These are phyloP conservation scores for Tachycineta bicolor DNA, from an alignment of 2,113 vertebrate genomes.

Conservation along the genomic window DNA sequence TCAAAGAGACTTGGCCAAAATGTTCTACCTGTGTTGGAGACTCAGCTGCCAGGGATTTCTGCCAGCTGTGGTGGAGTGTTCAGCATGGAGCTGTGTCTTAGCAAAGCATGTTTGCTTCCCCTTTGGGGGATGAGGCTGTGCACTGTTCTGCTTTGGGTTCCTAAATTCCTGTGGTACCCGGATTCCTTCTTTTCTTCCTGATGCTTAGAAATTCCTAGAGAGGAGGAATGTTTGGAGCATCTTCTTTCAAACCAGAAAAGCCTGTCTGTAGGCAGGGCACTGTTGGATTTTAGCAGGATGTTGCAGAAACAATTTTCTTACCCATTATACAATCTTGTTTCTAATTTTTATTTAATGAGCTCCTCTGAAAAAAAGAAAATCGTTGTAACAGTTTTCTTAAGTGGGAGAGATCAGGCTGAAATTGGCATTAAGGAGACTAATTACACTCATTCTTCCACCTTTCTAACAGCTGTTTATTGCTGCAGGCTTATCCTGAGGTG, in stretches of 20 bases:
- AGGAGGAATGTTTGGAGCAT: background rate
- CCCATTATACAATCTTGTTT: constrained; percentile 64
- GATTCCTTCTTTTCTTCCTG: background rate
- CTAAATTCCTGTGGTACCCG: background rate
- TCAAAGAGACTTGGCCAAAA: background rate
- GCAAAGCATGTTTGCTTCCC: background rate
- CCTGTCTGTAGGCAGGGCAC: background rate
- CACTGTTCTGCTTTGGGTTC: background rate
- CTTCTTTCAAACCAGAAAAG: background rate
- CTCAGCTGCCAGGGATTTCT: background rate
- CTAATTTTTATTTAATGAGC: constrained; percentile 75
- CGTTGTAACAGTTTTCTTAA: constrained; percentile 73
- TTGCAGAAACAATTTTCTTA: constrained; percentile 55
- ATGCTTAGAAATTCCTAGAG: background rate
- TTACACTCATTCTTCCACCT: constrained; percentile 58
- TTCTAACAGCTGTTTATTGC: constrained; percentile 52
- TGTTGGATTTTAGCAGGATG: constrained; percentile 12
- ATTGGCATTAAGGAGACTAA: constrained; percentile 69
- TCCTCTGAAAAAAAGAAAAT: constrained; percentile 76
- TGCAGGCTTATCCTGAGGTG: constrained; percentile 14
- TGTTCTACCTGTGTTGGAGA: background rate
- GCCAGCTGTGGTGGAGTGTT: background rate
- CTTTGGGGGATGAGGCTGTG: background rate
- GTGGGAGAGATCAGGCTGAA: constrained; percentile 75
- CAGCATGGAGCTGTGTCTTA: background rate